A percentile compares a stretch with the other conserved stretches of the same genome.
Conservation (phyloP, 2,113 vertebrate genomes). For the Eurypyga helias region DNA sequence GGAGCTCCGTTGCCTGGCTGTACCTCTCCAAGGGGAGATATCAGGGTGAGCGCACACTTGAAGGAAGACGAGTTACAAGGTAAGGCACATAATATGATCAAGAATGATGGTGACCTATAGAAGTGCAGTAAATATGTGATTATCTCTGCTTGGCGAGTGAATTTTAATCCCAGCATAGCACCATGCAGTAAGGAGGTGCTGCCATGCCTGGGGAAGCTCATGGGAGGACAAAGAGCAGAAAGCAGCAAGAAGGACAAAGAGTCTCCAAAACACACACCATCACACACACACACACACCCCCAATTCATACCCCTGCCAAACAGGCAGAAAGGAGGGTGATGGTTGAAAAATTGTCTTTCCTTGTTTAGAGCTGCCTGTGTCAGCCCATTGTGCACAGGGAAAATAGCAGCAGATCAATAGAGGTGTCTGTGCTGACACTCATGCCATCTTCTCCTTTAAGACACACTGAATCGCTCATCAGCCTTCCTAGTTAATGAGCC, state of each 20-base stretch:
- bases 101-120: conserved; percentile 44
- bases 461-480: background rate
- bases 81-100: background rate
- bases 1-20: background rate
- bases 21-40: background rate
- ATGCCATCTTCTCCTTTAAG: background rate
- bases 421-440: conserved; percentile 6
- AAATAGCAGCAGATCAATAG: conserved; percentile 41
- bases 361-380: background rate
- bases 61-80: conserved; percentile 11
- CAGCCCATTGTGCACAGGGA: background rate
- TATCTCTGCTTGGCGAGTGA: conserved; percentile 45
- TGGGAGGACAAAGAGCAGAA: background rate
- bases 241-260: background rate
- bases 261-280: background rate
- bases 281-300: too few relatives aligned
- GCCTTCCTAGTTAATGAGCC: background rate
- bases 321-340: background rate
- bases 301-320: background rate
- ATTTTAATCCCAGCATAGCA: conserved; percentile 39
- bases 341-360: background rate
- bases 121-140: background rate
- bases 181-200: background rate
- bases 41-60: background rate
- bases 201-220: background rate